These are phyloP conservation scores for Microctenopoma stevenorrisi DNA, from an alignment of 2,797 vertebrate genomes.

Conservation along the genomic window DNA sequence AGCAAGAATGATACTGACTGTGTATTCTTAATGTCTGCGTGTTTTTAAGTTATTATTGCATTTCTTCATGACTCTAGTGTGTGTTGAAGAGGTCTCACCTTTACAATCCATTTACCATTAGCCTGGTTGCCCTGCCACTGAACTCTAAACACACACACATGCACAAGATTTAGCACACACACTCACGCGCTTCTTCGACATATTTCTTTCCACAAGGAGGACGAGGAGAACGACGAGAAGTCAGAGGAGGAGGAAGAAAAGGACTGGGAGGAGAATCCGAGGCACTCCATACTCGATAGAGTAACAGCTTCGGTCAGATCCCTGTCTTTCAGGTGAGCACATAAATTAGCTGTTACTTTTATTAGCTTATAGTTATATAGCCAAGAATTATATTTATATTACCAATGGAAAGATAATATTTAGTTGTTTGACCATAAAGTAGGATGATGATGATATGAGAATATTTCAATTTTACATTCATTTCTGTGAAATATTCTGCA, in stretches of 20 bases:
- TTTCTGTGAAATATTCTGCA: not conserved
- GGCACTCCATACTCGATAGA: conserved; percentile 78
- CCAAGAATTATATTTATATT: no score
- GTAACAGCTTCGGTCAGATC: conserved; percentile 81
- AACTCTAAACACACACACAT: conserved; percentile 8
- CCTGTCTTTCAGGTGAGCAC: conserved; percentile 81
- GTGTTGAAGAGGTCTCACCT: conserved; percentile 27
- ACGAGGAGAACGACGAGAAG: conserved; percentile 55
- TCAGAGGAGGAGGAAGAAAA: conserved; percentile 64
- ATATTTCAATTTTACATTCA: no score
- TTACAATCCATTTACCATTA: conserved; percentile 42
- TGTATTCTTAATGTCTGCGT: conserved; percentile 2
- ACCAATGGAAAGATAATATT: no score
- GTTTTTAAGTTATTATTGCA: conserved; percentile 14
- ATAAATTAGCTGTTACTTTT: not conserved
- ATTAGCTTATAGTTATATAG: no score
- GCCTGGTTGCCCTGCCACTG: conserved; percentile 12
- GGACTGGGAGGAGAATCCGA: conserved; percentile 60
- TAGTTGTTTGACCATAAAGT: no score
- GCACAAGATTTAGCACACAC: not conserved
- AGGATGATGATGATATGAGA: no score
- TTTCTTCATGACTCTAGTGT: conserved; percentile 22
- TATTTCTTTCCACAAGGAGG: conserved; percentile 49
- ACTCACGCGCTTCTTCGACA: conserved; percentile 26
- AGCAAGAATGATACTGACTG: conserved; percentile 14